Base-by-base conservation (phyloP, 2,113 vertebrate species). In the Epinephelus lanceolatus region DNA sequence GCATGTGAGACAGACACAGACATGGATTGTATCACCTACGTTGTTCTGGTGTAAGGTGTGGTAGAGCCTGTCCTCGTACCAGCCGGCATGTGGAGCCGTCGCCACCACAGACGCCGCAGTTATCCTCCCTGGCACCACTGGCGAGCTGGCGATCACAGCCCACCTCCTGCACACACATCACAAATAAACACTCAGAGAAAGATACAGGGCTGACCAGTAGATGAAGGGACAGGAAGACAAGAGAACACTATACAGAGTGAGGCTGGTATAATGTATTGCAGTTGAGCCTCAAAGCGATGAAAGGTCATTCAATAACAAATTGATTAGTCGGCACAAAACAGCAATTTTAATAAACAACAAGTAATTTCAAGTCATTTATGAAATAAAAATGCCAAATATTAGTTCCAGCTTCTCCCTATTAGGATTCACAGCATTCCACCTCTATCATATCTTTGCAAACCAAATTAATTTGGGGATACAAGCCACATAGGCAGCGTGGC, bases 81-180 rank as follows among this genome's bases (percentile, higher is more conserved):
- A 98, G 96, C 89, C 96, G 95, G 92, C 98, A 99, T 0, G 96
- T 97, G 59, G 97, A 96, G 81, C 97, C 96, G 8, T 97, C 96
- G 10, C 98, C 98, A 0, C 95, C 96, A 45, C 98, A 99, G 57
- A 98, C 85, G 1, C 98, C 97, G 18, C 98, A 99, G 95, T 96
- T 96, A 94, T 99, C 98, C 82, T 98, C 97, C 83, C 95, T 96
- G 90, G 97, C 96, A 0, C 93, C 91, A 73, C 97, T 98, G 72
- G 96, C 96, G 55, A 99, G 96, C 75, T 97, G 96, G 18, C 96
- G 95, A 91, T 99, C 97, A 25, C 98, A 99, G 91, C 97, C 98
- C 45, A 99, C 97, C 0, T 95, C 97, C 98, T 99, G 96, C 42
- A 55, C 11, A 60, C 45, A 71, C 9, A 79, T 45, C 30, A 59